These are phyloP conservation scores for Meandrusa payeni DNA, from an alignment of 2,888 invertebrate genomes.

Conservation along the genomic window DNA sequence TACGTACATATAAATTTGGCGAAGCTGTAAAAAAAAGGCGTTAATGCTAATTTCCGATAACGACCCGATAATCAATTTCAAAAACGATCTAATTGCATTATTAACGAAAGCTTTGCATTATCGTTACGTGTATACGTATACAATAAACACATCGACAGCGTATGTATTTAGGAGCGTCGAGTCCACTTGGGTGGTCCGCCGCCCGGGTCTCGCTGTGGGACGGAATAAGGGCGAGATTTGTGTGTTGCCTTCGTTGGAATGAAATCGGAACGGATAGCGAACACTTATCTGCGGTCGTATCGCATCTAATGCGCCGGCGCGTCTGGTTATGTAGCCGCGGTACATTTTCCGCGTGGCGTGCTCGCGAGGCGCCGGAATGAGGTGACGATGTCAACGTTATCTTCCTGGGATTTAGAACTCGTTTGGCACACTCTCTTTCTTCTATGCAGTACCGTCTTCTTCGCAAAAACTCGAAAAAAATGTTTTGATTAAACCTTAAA, in stretches of 20 bases:
- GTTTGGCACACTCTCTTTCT: no score
- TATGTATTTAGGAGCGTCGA: conserved; percentile 64
- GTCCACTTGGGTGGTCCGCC: conserved; percentile 62
- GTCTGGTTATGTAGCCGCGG: conserved; percentile 61
- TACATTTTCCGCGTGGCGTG: conserved; percentile 46
- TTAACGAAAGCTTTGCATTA: conserved; percentile 42
- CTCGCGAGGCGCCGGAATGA: conserved; percentile 34
- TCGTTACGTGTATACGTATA: conserved; percentile 49
- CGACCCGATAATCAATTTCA: conserved; percentile 53
- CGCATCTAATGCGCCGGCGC: conserved; percentile 67
- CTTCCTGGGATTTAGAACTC: no score
- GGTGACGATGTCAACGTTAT: conserved; percentile 23
- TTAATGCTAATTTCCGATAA: conserved; percentile 46
- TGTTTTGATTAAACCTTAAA: no score
- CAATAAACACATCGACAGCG: conserved; percentile 64
- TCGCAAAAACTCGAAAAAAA: no score
- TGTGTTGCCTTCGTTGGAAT: conserved; percentile 64
- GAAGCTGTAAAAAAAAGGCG: no score
- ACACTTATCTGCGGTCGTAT: conserved; percentile 67
- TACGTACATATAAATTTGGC: no score
- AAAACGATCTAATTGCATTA: conserved; percentile 56
- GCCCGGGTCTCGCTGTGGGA: conserved; percentile 39
- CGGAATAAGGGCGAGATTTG: conserved; percentile 72
- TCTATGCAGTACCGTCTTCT: no score
- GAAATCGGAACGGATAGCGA: conserved; percentile 74